Percentiles rank a stretch among this genome's conserved stretches.
Conservation (phyloP, 2,888 invertebrate genomes). For the Drosophila formosana region DNA sequence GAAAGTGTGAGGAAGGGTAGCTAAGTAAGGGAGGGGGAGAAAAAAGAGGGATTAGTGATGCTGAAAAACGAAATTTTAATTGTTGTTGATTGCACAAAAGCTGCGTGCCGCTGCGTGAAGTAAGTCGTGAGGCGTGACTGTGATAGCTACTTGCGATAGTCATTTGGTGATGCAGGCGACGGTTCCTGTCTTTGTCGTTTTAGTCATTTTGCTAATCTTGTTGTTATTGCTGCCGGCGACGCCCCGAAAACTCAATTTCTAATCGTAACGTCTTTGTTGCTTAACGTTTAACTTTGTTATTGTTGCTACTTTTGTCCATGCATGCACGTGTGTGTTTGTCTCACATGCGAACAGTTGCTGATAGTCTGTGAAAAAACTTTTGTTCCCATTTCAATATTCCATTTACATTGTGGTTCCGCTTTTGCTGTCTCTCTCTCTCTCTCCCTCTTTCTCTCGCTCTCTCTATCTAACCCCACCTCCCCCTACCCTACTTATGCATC, state of each 20-base stretch:
- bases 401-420: constrained; percentile 25
- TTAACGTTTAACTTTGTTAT: constrained; percentile 22
- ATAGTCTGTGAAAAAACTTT: constrained; percentile 22
- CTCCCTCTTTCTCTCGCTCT: background rate
- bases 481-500: background rate
- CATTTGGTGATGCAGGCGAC: constrained; percentile 25
- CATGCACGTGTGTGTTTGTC: constrained; percentile 5
- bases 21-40: constrained; percentile 1
- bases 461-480: background rate
- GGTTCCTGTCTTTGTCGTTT: constrained; percentile 33
- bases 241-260: constrained; percentile 31
- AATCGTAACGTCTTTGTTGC: constrained; percentile 26
- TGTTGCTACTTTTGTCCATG: constrained; percentile 12
- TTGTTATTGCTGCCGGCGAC: constrained; percentile 30
- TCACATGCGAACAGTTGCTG: constrained; percentile 28
- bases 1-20: background rate
- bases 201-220: constrained; percentile 16
- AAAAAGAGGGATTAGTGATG: too few relatives aligned
- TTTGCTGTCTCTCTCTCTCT: too few relatives aligned
- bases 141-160: constrained; percentile 26
- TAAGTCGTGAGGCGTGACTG: constrained; percentile 21
- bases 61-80: constrained; percentile 53
- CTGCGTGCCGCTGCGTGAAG: constrained; percentile 36
- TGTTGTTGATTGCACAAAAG: constrained; percentile 65
- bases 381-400: constrained; percentile 27